Evolutionary conservation across 2,797 vertebrate genomes (phyloP), one percentile per base, ranked within the genome.

Genomic region (Sandelia bainsii): DNA sequence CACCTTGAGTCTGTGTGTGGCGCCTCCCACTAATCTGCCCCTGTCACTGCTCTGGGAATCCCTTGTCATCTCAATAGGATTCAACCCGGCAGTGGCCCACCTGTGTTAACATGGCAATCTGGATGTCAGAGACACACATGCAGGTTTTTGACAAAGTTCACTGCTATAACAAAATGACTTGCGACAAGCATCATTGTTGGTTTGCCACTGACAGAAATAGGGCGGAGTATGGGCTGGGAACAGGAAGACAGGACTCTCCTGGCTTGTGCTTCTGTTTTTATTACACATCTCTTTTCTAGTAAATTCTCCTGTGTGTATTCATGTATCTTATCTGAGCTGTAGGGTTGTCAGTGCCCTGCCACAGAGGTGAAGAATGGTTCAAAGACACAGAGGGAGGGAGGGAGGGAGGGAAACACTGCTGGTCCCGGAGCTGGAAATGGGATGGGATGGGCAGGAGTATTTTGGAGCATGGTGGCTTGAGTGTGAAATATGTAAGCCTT

Each of bases 401-500:
- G 11, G 20, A 46, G 69, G 66, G 77, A 79, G 69, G 83, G 75
- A 73, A 77, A 71, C 62, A 80, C 83, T 64, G 63, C 80, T 84
- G 90, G 87, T 92, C 72, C 84, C 34, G 19, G 87, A 75, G 82
- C 76, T 85, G 83, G 87, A 86, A 90, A 57, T 79, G 85, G 86
- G 84, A 79, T 81, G 79, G 86, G 83, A 87, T 86, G 85, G 87
- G 81, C 76, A 83, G 77, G 82, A 75, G 87, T 89, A 86, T 93
- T 94, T 92, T 83, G 82, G 89, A 92, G 84, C 84, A 69, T 14
- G 76, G 82, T 87, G 92, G 89, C 87, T 91, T 63, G 87, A 93
- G 92, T 93, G 92, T 92, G 89, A 93, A 93, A 90, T 93, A 94
- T 94, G 92, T 89, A 84, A 91, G 88, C 88, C 91, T 88, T 70